Evolutionary conservation across 2,888 invertebrate species (phyloP), one percentile per base, ranked within the genome.

Genomic region (Mythimna impura): DNA sequence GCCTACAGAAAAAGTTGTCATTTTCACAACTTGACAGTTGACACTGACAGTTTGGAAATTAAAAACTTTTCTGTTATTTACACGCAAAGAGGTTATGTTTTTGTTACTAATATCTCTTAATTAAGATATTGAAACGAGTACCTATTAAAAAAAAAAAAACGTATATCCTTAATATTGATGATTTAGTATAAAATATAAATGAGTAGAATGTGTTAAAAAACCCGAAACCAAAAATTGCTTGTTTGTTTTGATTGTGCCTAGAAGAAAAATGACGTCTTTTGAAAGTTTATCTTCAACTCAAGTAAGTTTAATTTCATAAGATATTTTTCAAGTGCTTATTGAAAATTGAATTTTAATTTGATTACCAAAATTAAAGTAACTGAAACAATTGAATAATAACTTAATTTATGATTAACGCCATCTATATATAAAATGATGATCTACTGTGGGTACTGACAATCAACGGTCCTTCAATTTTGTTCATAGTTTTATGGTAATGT

Each of bases 201-300:
- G 9, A 20, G 17, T 0, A 40, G n/a, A 22, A 34, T 14, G 50
- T 20, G 10, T 0, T 50, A 40, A 8, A 54, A 52, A 12, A 47
- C 2, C 30, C 10, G 30, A 50, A 55, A 40, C 54, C 0, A 22
- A 54, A 4, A 8, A 10, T 10, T 62, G n/a, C 52, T 50, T 71
- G 55, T 72, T 54, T 71, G 55, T 64, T 67, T 70, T 82, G 50
- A 57, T 43, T 43, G 55, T 36, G 6, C 12, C 4, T 36, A 10
- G 7, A 55, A 0, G 10, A 20, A 77, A 71, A 79, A 93, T 93
- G 93, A 83, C 91, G 36, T 77, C 87, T 50, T 93, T 91, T 81
- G 93, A 94, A 77, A 89, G 85, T 71, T 84, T 94, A 77, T 85
- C 93, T 34, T 78, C 86, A 30, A 73, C 82, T 61, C 93, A 95